Percentiles rank a stretch among this genome's conserved stretches.
Conservation (phyloP, 2,113 vertebrate genomes). For the Pseudopipra pipra region DNA sequence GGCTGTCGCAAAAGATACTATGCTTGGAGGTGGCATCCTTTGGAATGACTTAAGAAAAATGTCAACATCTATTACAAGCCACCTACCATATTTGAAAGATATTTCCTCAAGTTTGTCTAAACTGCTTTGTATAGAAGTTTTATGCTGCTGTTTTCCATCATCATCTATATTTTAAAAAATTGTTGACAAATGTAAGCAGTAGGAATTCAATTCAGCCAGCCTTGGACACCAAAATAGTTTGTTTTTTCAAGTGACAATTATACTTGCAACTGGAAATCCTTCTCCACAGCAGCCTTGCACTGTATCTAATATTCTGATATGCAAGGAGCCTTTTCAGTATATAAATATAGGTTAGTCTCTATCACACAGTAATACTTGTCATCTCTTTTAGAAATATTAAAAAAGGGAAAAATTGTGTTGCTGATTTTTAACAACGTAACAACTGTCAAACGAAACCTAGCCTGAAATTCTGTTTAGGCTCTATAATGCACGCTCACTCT, state of each 20-base stretch:
- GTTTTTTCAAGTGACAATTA: not conserved
- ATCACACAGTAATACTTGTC: not conserved
- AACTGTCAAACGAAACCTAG: not conserved
- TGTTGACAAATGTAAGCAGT: not conserved
- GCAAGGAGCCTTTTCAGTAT: not conserved
- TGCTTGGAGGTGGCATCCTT: not conserved
- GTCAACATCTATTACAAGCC: not conserved
- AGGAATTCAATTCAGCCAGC: not conserved
- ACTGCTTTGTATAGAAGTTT: not conserved
- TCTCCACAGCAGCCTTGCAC: not conserved
- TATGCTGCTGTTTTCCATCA: not conserved
- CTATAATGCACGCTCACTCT: not conserved
- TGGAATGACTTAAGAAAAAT: constrained; percentile 6
- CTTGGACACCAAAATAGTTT: not conserved
- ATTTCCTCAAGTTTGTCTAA: not conserved
- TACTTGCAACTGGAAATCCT: not conserved
- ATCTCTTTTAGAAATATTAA: not conserved
- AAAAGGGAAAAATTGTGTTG: not conserved
- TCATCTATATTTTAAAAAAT: not conserved
- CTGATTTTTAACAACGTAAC: not conserved
- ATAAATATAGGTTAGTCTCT: not conserved
- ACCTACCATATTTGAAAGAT: not conserved
- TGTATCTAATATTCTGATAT: not conserved
- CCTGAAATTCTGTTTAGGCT: not conserved
- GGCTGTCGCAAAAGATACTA: not conserved